Base-by-base conservation (phyloP, 2,113 vertebrate genomes). In the Microcebus griseorufus region DNA sequence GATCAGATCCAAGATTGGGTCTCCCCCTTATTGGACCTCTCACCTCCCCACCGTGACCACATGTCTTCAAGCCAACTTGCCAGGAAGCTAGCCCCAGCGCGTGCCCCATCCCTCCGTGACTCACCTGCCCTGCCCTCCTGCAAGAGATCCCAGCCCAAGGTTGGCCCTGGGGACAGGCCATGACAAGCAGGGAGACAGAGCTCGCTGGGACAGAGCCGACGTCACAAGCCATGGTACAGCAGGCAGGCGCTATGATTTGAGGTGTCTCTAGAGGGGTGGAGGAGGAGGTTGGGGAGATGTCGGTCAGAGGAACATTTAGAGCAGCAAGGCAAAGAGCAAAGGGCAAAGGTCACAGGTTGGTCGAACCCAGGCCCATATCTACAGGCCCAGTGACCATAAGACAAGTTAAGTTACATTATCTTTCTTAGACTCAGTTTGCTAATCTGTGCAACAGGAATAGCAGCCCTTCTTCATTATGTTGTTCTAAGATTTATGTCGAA, bases 141-240 rank as follows among this genome's bases (percentile, higher is more conserved):
- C 3, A 20, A 23, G 39, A n/a, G 32, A 39, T 34, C 3, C 39
- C 8, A 25, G 34, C 42, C 39, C 48, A 45, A 20, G 5, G 13
- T 37, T 67, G 18, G 20, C 45, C 45, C 9, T 9, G 51, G 32
- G 9, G 25, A 37, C 5, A 5, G 60, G 78, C 2, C 45, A 9
- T 0, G 3, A 69, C 0, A 7, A 64, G 25, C 14, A 1, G 13
- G 82, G 60, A 76, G 45, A 42, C 60, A 2, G 8, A 65, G 51
- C 16, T 81, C 6, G 1, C 69, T 27, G 48, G 45, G 73, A 45
- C 32, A 12, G 32, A 72, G 45, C 42, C 23, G 29, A 11, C 34
- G 25, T 17, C 2, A 4, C 55, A 51, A 76, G n/a, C 70, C 55
- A 1, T 0, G 11, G 45, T 23, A 23, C 32, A 0, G 0, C 14